phyloP scores from a whole-genome alignment of 2,888 invertebrate species.

The Actias luna region DNA sequence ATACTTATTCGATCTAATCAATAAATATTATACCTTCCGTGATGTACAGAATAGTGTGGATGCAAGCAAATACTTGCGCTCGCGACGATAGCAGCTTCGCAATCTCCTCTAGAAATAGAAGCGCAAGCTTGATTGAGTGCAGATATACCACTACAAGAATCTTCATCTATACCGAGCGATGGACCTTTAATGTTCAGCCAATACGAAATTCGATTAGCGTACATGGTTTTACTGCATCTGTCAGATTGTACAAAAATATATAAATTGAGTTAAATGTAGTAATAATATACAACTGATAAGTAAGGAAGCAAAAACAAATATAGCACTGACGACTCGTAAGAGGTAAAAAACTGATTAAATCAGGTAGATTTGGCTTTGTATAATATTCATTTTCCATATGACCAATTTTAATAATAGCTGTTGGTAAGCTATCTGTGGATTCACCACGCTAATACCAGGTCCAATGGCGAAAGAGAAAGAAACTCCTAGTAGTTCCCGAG shows the following conservation, averaged over 20 bases:
- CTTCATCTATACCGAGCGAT: conserved; percentile 53
- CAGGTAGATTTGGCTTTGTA: too few relatives aligned
- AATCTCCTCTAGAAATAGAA: conserved; percentile 46
- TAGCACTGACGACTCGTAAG: too few relatives aligned
- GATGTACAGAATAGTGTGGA: conserved; percentile 60
- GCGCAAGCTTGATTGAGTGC: conserved; percentile 50
- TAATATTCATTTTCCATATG: too few relatives aligned
- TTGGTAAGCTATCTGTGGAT: too few relatives aligned
- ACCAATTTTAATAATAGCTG: too few relatives aligned
- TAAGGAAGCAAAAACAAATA: too few relatives aligned
- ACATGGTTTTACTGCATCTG: conserved; percentile 63
- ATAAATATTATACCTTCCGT: conserved; percentile 26
- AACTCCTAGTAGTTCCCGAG: too few relatives aligned
- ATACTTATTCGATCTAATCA: not conserved
- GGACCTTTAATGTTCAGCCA: conserved; percentile 68
- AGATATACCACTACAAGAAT: conserved; percentile 54
- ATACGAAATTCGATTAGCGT: conserved; percentile 66
- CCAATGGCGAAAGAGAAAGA: too few relatives aligned
- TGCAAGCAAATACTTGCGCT: conserved; percentile 53
- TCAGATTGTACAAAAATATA: conserved; percentile 6
- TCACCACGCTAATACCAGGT: too few relatives aligned
- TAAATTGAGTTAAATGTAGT: too few relatives aligned
- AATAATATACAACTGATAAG: too few relatives aligned
- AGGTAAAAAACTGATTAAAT: too few relatives aligned
- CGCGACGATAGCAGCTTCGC: conserved; percentile 80